Base-by-base conservation (phyloP, 2,113 vertebrate species). In the Coptodon rendalli region DNA sequence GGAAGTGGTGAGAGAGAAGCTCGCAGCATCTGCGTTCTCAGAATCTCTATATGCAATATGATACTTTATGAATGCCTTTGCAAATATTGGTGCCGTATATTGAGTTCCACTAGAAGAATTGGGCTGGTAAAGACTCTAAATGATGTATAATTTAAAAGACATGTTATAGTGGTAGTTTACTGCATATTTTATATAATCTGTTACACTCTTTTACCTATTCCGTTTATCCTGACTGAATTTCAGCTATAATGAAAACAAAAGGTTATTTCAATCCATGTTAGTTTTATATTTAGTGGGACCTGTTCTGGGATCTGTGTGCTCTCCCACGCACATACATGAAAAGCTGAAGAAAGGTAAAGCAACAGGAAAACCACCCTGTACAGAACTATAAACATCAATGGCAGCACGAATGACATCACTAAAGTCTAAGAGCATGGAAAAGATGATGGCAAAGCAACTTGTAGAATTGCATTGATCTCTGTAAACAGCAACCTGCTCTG, bases 101-200 rank as follows among this genome's bases (percentile, higher is more conserved):
- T 0, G 1, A 45, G 8, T 73, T 27, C 38, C 38, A 27, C 22
- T 45, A 2, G 38, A 1, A 45, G 8, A 73, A 27, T 0, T 16
- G 5, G 22, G 13, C 38, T 43, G 22, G n/a, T 43, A 43, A 71
- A 16, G 13, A 73, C 22, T 27, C 38, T 43, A 71, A 71, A 71
- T 71, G 38, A 71, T 16, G 7, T 13, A 43, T 4, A 71, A 71
- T 6, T 16, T 71, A 43, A 71, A 71, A 27, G 5, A 71, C 13
- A 13, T 24, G 53, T 29, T 59, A 59, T 59, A 0, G 22, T 7
- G 54, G 24, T 19, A 59, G 24, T 16, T 57, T 57, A 16, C 7
- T 59, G 13, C 36, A 68, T 22, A 43, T 45, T 45, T 16, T 27
- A 73, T 27, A 24, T 4, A 43, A 71, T 27, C n/a, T 71, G 7